Percentiles rank a stretch among this genome's conserved stretches.
Evolutionary conservation across 2,797 vertebrate species (phyloP).

Genomic region (Lagorchestes hirsutus): DNA sequence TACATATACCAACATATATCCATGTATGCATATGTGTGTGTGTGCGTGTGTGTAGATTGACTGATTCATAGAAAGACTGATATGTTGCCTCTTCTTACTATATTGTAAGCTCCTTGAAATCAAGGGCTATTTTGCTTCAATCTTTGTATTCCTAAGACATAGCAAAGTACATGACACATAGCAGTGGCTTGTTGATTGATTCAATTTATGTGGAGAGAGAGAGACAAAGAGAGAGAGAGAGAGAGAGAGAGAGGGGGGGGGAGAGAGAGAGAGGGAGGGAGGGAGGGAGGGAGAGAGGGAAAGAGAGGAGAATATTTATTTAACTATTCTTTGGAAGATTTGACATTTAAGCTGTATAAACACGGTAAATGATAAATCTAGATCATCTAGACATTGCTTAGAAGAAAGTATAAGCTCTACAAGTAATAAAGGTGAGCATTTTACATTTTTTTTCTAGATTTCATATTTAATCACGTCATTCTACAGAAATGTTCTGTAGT

Average conservation of each 20-base stretch:
- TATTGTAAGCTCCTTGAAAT: not conserved
- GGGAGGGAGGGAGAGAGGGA: no score
- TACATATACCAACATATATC: not conserved
- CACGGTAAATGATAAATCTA: slow-evolving; percentile 46
- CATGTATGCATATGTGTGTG: not conserved
- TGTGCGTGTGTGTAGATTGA: not conserved
- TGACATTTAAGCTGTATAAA: slow-evolving; percentile 60
- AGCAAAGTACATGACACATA: not conserved
- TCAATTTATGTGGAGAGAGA: not conserved
- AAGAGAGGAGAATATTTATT: no score
- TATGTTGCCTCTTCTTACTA: not conserved
- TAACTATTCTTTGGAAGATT: slow-evolving; percentile 39
- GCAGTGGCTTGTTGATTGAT: not conserved
- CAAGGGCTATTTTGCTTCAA: not conserved
- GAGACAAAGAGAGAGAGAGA: no score
- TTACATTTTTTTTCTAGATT: slow-evolving; percentile 16
- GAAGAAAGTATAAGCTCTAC: slow-evolving; percentile 36
- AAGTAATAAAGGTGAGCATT: slow-evolving; percentile 39
- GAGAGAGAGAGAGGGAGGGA: no score
- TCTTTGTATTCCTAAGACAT: not conserved
- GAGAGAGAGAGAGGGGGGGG: no score
- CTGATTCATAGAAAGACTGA: no score
- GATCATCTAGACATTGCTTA: no score
- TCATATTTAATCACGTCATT: slow-evolving; percentile 68
- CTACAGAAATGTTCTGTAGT: slow-evolving; percentile 58